These are phyloP conservation scores for Oophaga pumilio DNA, from an alignment of 2,113 vertebrate species.

Conservation along the genomic window DNA sequence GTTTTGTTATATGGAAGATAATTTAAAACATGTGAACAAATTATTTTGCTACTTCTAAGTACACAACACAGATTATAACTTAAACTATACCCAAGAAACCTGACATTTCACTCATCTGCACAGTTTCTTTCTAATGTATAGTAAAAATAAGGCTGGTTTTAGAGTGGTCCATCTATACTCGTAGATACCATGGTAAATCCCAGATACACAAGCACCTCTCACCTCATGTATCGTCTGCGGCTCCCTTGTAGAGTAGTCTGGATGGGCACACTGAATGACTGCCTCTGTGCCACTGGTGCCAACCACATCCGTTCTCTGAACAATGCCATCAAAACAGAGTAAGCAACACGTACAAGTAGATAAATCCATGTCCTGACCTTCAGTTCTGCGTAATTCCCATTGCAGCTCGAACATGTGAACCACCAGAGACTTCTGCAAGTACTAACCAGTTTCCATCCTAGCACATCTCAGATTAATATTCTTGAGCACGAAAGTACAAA, in stretches of 20 bases:
- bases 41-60: no score
- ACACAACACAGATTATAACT: no score
- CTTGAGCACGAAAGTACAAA: not conserved
- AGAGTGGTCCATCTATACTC: not conserved
- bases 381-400: not conserved
- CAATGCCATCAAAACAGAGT: conserved; percentile 19
- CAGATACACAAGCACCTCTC: conserved; percentile 58
- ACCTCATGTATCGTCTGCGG: conserved; percentile 74
- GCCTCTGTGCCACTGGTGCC: conserved; percentile 68
- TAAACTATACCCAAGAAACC: not conserved
- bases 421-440: not conserved
- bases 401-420: not conserved
- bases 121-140: not conserved
- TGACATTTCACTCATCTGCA: not conserved
- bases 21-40: no score
- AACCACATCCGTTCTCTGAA: conserved; percentile 65
- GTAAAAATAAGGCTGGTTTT: not conserved
- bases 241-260: conserved; percentile 79
- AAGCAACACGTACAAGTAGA: not conserved
- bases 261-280: conserved; percentile 78
- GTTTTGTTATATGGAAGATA: no score
- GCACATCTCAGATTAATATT: not conserved
- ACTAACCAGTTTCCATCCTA: not conserved
- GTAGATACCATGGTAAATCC: not conserved
- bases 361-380: conserved; percentile 8